Evolutionary conservation across 2,797 vertebrate genomes (phyloP).

Genomic region (Acanthopagrus latus): DNA sequence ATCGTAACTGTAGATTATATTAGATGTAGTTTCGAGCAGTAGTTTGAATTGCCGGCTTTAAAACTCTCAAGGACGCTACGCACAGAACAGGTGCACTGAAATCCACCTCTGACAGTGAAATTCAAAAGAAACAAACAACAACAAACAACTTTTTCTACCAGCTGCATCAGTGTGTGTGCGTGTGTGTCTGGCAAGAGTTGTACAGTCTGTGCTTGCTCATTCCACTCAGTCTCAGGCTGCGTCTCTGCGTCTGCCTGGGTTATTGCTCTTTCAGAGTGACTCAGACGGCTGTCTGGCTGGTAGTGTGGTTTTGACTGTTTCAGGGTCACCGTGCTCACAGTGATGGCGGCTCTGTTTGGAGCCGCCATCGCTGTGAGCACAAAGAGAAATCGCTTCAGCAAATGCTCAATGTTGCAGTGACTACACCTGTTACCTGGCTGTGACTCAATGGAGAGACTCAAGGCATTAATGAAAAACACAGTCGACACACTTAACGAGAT

Average conservation of each 20-base stretch:
- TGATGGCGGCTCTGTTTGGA: slow-evolving; percentile 10
- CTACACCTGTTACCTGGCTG: slow-evolving; percentile 46
- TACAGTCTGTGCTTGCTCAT: slow-evolving; percentile 58
- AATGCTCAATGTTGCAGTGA: slow-evolving; percentile 35
- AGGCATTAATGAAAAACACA: slow-evolving; percentile 37
- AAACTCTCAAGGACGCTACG: slow-evolving; percentile 44
- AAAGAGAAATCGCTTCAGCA: slow-evolving; percentile 52
- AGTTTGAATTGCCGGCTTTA: slow-evolving; percentile 38
- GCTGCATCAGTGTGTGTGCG: slow-evolving; percentile 27
- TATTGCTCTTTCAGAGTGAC: slow-evolving; percentile 78
- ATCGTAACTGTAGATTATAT: slow-evolving; percentile 49
- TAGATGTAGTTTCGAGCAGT: slow-evolving; percentile 10
- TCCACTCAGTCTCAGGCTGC: slow-evolving; percentile 60
- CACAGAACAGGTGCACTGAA: slow-evolving; percentile 36
- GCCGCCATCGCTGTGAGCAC: slow-evolving; percentile 23
- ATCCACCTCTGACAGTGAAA: slow-evolving; percentile 41
- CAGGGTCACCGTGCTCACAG: slow-evolving; percentile 75
- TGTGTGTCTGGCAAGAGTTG: slow-evolving; percentile 43
- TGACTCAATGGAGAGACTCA: slow-evolving; percentile 16
- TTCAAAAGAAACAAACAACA: slow-evolving; percentile 52
- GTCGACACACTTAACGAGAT: slow-evolving; percentile 9
- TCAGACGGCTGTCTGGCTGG: slow-evolving; percentile 80
- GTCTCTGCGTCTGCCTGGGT: slow-evolving; percentile 67
- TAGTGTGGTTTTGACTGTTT: slow-evolving; percentile 73
- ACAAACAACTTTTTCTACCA: slow-evolving; percentile 43